Evolutionary conservation across 2,113 vertebrate genomes (phyloP).

Genomic region (Sphaerodactylus townsendi): DNA sequence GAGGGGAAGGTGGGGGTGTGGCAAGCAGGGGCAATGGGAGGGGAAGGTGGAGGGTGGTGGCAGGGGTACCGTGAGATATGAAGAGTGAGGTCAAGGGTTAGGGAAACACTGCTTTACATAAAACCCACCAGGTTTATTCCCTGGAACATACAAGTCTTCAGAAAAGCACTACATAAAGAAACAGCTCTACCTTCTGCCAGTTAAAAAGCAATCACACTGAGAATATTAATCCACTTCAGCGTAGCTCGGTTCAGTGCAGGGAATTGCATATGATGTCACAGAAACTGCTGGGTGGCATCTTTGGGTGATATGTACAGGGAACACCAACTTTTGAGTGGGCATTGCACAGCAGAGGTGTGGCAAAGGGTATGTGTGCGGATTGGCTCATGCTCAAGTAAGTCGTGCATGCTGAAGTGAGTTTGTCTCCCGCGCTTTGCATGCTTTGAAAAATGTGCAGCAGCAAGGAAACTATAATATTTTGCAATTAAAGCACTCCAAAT

Average conservation of each 20-base stretch:
- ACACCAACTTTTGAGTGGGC: neutral
- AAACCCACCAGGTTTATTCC: neutral
- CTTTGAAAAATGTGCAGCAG: slow-evolving; percentile 10
- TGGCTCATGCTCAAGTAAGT: neutral
- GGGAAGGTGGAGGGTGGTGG: no score
- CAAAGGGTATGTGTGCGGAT: no score
- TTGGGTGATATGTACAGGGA: neutral
- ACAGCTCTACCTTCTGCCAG: neutral
- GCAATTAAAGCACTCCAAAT: slow-evolving; percentile 10
- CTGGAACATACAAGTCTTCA: neutral
- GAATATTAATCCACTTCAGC: neutral
- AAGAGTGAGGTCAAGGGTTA: no score
- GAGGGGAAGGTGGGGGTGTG: no score
- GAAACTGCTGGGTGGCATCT: neutral
- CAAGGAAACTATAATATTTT: neutral
- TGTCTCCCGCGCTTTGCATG: slow-evolving; percentile 14
- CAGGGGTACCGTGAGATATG: no score
- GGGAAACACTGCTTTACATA: no score
- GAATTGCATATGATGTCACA: neutral
- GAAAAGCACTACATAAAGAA: neutral
- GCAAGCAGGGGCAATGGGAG: no score
- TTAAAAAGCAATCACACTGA: neutral
- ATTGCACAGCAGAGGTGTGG: neutral
- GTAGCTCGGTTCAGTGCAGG: neutral
- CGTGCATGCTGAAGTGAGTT: slow-evolving; percentile 25